Conservation (phyloP, 2,888 invertebrate genomes). For the Germaria angustata region DNA sequence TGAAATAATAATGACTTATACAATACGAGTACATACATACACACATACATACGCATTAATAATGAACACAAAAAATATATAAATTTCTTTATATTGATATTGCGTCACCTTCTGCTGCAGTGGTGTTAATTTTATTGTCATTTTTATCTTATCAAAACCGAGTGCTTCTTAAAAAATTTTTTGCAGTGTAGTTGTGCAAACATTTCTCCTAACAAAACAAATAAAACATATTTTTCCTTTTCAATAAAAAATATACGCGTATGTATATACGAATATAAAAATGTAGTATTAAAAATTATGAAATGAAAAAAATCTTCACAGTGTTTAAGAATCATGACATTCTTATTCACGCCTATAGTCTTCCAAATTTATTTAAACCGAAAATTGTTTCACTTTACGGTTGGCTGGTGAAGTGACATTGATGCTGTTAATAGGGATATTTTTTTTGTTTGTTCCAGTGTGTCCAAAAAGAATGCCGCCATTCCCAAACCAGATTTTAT, state of each 20-base stretch:
- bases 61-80: no score
- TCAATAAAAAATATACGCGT: background rate
- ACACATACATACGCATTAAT: no score
- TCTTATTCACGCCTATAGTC: background rate
- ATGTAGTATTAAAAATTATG: background rate
- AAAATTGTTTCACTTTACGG: background rate
- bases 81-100: background rate
- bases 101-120: background rate
- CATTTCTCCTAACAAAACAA: background rate
- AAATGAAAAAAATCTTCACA: background rate
- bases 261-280: slow-evolving; percentile 3
- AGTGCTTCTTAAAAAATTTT: background rate
- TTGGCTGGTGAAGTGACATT: background rate
- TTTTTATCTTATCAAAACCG: background rate
- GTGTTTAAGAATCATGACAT: background rate
- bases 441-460: no score
- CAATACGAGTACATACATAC: no score
- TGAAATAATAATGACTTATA: no score
- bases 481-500: no score
- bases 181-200: background rate
- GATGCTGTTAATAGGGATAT: background rate
- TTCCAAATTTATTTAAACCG: no score
- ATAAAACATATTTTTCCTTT: background rate
- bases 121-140: background rate
- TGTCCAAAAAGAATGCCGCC: no score